These are phyloP conservation scores for Lepidocolaptes lacrymiger DNA, from an alignment of 2,797 vertebrate species.

Conservation along the genomic window DNA sequence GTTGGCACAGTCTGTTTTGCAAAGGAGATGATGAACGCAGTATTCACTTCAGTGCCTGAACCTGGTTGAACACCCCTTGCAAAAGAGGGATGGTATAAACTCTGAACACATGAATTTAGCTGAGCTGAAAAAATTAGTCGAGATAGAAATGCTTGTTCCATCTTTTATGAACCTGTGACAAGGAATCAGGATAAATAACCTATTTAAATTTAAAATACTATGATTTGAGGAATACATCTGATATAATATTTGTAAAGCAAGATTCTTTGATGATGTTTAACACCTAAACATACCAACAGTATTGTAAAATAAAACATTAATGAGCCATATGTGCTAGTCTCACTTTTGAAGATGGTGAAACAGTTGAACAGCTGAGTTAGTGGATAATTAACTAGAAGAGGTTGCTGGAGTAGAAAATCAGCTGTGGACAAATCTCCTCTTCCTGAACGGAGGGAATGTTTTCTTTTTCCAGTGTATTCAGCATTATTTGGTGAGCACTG, in stretches of 20 bases:
- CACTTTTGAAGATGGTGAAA: not conserved
- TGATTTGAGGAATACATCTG: not conserved
- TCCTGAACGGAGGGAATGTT: not conserved
- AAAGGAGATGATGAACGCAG: not conserved
- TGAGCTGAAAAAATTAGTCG: not conserved
- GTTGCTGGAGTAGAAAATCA: not conserved
- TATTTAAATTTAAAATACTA: not conserved
- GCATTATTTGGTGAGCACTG: not conserved
- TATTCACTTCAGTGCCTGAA: not conserved
- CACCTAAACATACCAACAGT: not conserved
- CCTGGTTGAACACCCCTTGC: not conserved
- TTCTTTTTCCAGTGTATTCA: not conserved
- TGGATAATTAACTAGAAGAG: constrained; percentile 10
- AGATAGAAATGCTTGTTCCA: not conserved
- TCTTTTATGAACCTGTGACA: not conserved
- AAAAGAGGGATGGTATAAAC: not conserved
- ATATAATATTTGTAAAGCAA: constrained; percentile 6
- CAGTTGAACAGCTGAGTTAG: not conserved
- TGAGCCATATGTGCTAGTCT: not conserved
- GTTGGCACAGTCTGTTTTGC: not conserved
- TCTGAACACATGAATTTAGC: not conserved
- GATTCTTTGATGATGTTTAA: not conserved
- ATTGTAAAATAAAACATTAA: not conserved
- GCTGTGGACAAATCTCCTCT: not conserved
- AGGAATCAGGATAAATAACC: not conserved